phyloP scores from a whole-genome alignment of 2,113 vertebrate genomes.

The Columba livia region DNA sequence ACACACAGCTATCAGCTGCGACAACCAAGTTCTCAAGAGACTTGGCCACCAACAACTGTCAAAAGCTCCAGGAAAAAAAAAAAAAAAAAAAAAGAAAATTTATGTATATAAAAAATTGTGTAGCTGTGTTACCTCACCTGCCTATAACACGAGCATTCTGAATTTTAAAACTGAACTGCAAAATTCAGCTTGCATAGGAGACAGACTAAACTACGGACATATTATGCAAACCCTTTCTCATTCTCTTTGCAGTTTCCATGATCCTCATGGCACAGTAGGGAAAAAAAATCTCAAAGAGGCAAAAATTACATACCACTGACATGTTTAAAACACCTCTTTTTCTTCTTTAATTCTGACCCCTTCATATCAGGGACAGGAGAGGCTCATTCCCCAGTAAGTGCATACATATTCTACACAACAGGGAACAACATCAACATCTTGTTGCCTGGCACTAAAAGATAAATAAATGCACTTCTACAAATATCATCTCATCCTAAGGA shows the following conservation, averaged over 20 bases:
- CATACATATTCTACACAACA: neutral
- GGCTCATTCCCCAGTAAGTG: neutral
- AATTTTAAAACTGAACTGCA: neutral
- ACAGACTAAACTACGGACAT: neutral
- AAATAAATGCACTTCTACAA: conserved; percentile 1
- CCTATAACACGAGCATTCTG: neutral
- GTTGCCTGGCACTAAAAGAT: neutral
- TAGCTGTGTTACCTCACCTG: neutral
- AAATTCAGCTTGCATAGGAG: neutral
- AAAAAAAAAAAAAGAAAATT: too few species aligned
- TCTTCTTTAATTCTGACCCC: neutral
- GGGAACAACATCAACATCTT: neutral
- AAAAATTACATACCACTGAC: neutral
- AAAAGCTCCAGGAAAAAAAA: neutral
- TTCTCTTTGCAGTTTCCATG: neutral
- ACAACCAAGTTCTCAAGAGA: neutral
- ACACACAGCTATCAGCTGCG: neutral
- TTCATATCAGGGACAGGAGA: neutral
- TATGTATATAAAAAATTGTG: neutral
- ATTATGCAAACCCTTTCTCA: neutral
- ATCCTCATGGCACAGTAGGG: neutral
- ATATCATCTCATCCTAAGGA: neutral
- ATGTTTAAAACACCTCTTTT: neutral
- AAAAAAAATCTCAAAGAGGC: neutral
- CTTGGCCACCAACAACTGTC: neutral